Evolutionary conservation across 2,113 vertebrate genomes (phyloP), one percentile per base, ranked within the genome.

Genomic region (Corvus cornix): DNA sequence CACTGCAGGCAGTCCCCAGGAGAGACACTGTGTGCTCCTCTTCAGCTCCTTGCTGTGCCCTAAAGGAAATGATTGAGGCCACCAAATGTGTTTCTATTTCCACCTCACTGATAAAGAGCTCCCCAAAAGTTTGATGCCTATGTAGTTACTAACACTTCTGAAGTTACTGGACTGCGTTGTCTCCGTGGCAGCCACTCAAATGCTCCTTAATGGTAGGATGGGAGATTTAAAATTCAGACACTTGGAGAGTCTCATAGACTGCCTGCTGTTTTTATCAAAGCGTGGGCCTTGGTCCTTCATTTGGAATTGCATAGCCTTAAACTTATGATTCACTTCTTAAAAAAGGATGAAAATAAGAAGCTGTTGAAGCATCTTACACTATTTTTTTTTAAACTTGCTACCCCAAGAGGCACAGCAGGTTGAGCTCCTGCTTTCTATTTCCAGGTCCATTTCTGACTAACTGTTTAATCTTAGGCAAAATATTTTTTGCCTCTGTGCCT

Each of bases 41-140:
- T 10, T 68, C 91, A 91, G 76, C 87, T 93, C 66, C 69, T 96
- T 85, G 52, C 89, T 92, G 92, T 96, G 91, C 75, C 89, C 90
- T 93, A 11, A 94, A 89, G 86, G 81, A 91, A 92, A 97, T 98
- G 97, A 98, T 97, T 98, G 97, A 97, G 95, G 44, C 89, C 91
- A 96, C 86, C 96, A 97, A 91, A 95, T 97, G 97, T 97, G 97
- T 96, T 98, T 96, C 97, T 98, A 98, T 97, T 98, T 97, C 96
- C 91, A 91, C 96, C 82, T 70, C 87, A 67, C 92, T 87, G 95
- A 76, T 96, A 80, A 96, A 94, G 96, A 95, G 87, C 90, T 97
- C 96, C 94, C 89, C 91, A 93, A 97, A 96, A 87, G 51, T 94
- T 94, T 93, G 86, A 97, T 95, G 94, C 95, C 96, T 90, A 82